Conservation (phyloP, 2,113 vertebrate species). For the Acanthochromis polyacanthus region DNA sequence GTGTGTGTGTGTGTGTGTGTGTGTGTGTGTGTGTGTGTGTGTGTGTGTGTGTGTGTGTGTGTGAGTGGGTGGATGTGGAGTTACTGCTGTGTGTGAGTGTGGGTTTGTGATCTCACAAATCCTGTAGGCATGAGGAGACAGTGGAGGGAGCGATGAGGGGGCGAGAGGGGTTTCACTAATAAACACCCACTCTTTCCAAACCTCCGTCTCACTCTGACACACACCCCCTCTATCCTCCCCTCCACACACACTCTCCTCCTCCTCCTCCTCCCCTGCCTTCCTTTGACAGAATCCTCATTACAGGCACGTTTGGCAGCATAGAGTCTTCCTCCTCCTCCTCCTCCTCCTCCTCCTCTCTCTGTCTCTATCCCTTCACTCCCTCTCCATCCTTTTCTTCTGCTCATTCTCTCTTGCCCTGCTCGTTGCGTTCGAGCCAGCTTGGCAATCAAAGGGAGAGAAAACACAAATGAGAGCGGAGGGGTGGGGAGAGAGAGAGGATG, state of each 20-base stretch:
- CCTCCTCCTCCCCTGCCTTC: constrained; percentile 32
- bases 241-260: constrained; percentile 26
- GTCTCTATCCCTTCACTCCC: constrained; percentile 38
- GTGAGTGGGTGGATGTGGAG: constrained; percentile 56
- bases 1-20: constrained; percentile 22
- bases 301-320: constrained; percentile 69
- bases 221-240: constrained; percentile 7
- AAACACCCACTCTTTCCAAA: constrained; percentile 71
- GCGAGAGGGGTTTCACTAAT: constrained; percentile 79
- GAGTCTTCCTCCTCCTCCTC: constrained; percentile 45
- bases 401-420: constrained; percentile 73
- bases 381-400: constrained; percentile 68
- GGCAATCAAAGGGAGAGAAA: constrained; percentile 85
- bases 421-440: constrained; percentile 76
- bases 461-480: constrained; percentile 80
- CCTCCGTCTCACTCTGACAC: constrained; percentile 56
- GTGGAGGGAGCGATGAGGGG: constrained; percentile 56
- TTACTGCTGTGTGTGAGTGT: constrained; percentile 51
- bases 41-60: constrained; percentile 16
- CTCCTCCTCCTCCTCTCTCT: constrained; percentile 18
- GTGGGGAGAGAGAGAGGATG: constrained; percentile 35
- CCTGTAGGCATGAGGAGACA: constrained; percentile 50
- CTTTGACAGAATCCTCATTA: constrained; percentile 78
- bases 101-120: constrained; percentile 60
- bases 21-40: constrained; percentile 41